Evolutionary conservation across 64 coral and sea anemone species (phyloP).

Genomic region (Orbicella faveolata): DNA sequence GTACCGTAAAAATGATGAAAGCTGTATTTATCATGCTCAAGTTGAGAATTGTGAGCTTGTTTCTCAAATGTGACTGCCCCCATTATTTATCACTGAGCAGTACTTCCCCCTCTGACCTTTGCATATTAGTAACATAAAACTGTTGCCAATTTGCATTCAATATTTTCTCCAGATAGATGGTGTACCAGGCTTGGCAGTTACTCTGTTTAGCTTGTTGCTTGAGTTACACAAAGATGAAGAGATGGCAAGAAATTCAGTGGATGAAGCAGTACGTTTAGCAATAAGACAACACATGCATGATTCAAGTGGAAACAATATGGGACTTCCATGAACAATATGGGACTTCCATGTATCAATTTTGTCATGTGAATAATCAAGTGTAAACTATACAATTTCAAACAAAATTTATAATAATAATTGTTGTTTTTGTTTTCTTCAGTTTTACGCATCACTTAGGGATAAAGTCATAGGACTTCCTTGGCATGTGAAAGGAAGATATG

Average conservation of each 20-base stretch:
- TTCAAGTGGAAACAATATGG: no score
- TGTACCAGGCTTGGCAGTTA: not conserved
- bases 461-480: slow-evolving; percentile 24
- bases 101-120: no score
- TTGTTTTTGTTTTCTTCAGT: not conserved
- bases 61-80: not conserved
- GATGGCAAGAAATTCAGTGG: not conserved
- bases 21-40: no score
- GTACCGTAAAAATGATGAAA: no score
- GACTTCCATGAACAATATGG: no score
- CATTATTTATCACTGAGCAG: not conserved
- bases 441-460: not conserved
- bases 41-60: not conserved
- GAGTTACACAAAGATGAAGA: slow-evolving; percentile 12
- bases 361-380: no score
- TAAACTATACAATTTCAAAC: not conserved
- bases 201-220: not conserved
- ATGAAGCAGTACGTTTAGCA: not conserved
- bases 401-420: not conserved
- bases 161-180: not conserved
- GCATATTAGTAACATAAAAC: not conserved
- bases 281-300: not conserved
- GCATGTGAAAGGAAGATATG: slow-evolving; percentile 60
- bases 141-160: not conserved
- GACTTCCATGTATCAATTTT: no score